Percentiles rank a stretch among this genome's conserved stretches.
Evolutionary conservation across 2,113 vertebrate genomes (phyloP).

Genomic region (Hemibagrus wyckioides): DNA sequence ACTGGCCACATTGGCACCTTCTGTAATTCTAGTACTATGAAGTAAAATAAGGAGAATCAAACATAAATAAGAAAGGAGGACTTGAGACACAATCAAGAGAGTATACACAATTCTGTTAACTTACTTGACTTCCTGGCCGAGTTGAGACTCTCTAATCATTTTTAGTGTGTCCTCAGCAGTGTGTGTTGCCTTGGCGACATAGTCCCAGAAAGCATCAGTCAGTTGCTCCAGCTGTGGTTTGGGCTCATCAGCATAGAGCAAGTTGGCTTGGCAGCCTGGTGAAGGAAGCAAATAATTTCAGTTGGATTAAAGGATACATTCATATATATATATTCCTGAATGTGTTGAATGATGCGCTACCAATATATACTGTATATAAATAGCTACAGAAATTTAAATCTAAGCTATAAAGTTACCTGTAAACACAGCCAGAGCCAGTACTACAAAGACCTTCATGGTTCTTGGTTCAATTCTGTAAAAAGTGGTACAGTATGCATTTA

Average conservation of each 20-base stretch:
- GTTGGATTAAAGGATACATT: not conserved
- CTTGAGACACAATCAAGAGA: not conserved
- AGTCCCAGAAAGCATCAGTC: conserved; percentile 77
- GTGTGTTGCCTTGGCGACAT: conserved; percentile 70
- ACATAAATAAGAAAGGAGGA: not conserved
- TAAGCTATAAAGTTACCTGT: conserved; percentile 44
- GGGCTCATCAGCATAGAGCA: conserved; percentile 73
- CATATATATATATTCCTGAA: not conserved
- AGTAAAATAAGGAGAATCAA: not conserved
- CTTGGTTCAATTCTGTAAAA: not conserved
- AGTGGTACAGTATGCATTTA: not conserved
- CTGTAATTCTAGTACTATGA: conserved; percentile 58
- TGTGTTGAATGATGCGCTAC: not conserved
- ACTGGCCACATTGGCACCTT: conserved; percentile 57
- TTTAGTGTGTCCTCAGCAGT: conserved; percentile 74
- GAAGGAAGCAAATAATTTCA: not conserved
- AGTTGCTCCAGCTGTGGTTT: conserved; percentile 74
- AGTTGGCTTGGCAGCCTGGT: conserved; percentile 74
- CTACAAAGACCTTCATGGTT: conserved; percentile 67
- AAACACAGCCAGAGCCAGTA: conserved; percentile 44
- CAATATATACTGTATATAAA: conserved; percentile 30
- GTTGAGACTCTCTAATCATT: conserved; percentile 69
- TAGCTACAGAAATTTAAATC: not conserved
- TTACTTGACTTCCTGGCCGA: conserved; percentile 75
- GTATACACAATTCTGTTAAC: not conserved